Evolutionary conservation across 2,888 invertebrate genomes (phyloP).

Genomic region (Drosophila conformis): DNA sequence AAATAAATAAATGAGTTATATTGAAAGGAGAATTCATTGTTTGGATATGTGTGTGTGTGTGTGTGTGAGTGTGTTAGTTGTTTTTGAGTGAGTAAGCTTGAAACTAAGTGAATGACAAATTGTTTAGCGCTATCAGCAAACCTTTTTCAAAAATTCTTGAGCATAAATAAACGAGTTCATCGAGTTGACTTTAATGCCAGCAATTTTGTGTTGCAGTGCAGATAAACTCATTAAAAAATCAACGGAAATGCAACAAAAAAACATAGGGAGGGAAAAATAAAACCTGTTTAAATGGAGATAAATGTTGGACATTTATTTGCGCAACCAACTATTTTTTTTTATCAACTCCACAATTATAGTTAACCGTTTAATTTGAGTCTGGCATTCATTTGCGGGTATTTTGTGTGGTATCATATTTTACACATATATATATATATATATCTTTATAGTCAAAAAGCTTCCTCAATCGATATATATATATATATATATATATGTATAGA

Average conservation of each 20-base stretch:
- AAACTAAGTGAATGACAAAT: constrained; percentile 21
- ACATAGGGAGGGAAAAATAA: constrained; percentile 20
- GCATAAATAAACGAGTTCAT: constrained; percentile 2
- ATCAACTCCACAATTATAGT: constrained; percentile 49
- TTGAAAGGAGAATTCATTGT: constrained; percentile 24
- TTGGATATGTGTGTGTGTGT: constrained; percentile 15
- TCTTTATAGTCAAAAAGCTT: constrained; percentile 28
- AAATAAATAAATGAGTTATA: constrained; percentile 63
- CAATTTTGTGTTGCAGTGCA: constrained; percentile 23
- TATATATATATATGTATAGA: constrained; percentile 4
- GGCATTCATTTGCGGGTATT: constrained; percentile 5
- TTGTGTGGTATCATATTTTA: constrained; percentile 8
- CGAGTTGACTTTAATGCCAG: constrained; percentile 11
- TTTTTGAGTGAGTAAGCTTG: constrained; percentile 8
- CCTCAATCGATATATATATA: constrained; percentile 38
- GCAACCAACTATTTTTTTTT: constrained; percentile 50
- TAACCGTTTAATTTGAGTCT: constrained; percentile 43
- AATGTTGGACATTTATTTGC: constrained; percentile 55
- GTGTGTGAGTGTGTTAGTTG: background rate
- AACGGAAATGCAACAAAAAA: constrained; percentile 32
- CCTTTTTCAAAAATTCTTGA: background rate
- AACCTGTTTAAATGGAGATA: constrained; percentile 41
- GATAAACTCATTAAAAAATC: constrained; percentile 4
- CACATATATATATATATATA: constrained; percentile 5
- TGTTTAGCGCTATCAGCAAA: background rate